phyloP scores from a whole-genome alignment of 2,797 vertebrate genomes.

The Neopelma chrysocephalum region DNA sequence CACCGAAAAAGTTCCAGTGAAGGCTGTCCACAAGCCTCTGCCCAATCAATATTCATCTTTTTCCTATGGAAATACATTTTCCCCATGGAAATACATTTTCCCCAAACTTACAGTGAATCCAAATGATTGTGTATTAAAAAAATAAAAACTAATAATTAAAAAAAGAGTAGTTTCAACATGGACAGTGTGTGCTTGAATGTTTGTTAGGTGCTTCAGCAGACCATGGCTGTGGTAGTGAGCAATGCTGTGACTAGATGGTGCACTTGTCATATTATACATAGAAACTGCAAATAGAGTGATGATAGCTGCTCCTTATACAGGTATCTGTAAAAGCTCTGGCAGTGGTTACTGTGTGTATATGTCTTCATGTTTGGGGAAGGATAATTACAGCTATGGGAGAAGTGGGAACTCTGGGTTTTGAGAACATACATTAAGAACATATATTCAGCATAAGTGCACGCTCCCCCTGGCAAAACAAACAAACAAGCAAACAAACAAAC shows the following conservation, averaged over 20 bases:
- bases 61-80: not conserved
- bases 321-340: not conserved
- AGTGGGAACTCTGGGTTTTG: not conserved
- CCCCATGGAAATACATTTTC: not conserved
- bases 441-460: not conserved
- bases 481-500: not conserved
- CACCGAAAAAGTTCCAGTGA: slow-evolving; percentile 23
- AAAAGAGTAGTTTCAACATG: not conserved
- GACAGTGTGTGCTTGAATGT: not conserved
- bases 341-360: not conserved
- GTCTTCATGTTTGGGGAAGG: not conserved
- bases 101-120: not conserved
- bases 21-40: slow-evolving; percentile 4
- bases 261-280: slow-evolving; percentile 32
- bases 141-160: too few species aligned
- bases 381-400: not conserved
- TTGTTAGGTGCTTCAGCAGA: not conserved
- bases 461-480: fast-evolving
- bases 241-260: slow-evolving; percentile 42
- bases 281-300: not conserved
- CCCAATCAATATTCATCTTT: not conserved
- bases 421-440: not conserved
- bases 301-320: not conserved
- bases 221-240: not conserved
- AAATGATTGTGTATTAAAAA: not conserved